These are phyloP conservation scores for Xestia rhomboidea DNA, from an alignment of 2,888 invertebrate genomes.

Conservation along the genomic window DNA sequence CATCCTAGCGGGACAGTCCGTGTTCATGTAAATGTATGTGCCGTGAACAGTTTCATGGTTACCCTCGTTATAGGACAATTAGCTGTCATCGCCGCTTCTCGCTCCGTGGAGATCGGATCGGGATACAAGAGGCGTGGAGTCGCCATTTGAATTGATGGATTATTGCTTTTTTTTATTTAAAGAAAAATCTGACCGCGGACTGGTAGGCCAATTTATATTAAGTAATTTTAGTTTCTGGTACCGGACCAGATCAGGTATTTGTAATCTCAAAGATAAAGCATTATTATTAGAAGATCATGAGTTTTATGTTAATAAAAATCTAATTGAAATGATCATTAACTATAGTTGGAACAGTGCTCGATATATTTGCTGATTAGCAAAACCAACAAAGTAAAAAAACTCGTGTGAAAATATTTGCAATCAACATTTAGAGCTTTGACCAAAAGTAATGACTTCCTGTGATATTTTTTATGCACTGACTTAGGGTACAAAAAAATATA, in stretches of 20 bases:
- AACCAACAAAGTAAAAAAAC: neutral
- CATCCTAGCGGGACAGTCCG: conserved; percentile 56
- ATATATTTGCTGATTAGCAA: neutral
- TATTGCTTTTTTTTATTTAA: neutral
- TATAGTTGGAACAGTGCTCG: neutral
- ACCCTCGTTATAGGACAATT: conserved; percentile 73
- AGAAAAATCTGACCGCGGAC: neutral
- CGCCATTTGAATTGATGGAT: neutral
- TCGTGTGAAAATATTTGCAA: conserved; percentile 10
- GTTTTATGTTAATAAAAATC: neutral
- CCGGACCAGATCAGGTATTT: neutral
- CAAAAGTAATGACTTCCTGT: conserved; percentile 3
- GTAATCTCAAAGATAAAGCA: neutral
- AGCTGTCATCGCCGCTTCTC: conserved; percentile 72
- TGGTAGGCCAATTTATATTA: neutral
- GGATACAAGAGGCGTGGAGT: conserved; percentile 56
- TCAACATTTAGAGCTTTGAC: neutral
- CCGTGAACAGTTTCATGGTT: conserved; percentile 68
- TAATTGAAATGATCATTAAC: neutral
- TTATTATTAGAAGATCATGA: neutral
- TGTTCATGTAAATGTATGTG: conserved; percentile 60
- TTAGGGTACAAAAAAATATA: neutral
- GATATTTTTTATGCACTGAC: neutral
- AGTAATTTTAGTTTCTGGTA: neutral
- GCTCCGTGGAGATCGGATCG: conserved; percentile 61